Conservation (phyloP, 2,113 vertebrate genomes). For the Chloroceryle aenea region DNA sequence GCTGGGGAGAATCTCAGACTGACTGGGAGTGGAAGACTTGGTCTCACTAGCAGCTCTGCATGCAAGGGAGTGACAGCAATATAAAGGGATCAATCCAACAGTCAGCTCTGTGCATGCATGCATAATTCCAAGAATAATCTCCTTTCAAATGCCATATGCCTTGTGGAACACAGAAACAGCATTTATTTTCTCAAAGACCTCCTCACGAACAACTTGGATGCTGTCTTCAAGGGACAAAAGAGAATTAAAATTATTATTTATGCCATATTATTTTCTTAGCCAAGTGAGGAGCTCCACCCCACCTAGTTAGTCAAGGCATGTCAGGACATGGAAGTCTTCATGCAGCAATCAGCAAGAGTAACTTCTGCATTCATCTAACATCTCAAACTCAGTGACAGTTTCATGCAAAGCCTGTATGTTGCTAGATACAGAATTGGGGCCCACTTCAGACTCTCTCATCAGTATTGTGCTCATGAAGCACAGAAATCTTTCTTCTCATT, state of each 20-base stretch:
- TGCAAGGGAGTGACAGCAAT: background rate
- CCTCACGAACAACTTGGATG: background rate
- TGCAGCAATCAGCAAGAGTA: background rate
- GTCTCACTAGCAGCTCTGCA: background rate
- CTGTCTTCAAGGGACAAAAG: background rate
- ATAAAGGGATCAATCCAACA: background rate
- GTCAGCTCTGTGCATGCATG: background rate
- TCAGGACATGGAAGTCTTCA: background rate
- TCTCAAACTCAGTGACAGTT: background rate
- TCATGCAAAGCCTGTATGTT: background rate
- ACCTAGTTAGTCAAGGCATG: background rate
- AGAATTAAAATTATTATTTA: background rate
- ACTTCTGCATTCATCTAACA: background rate
- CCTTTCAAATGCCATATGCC: conserved; percentile 2
- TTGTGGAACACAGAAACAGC: background rate
- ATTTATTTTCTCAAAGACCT: background rate
- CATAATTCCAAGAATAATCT: conserved; percentile 3
- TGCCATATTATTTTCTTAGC: background rate
- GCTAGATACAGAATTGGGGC: background rate
- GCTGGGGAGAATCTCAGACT: background rate
- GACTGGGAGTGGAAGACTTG: background rate
- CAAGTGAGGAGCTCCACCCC: background rate
- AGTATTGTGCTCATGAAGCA: background rate
- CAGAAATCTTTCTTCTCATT: background rate
- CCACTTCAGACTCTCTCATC: background rate